A percentile compares a stretch with the other conserved stretches of the same genome.
phyloP scores from a whole-genome alignment of 1,140 invertebrate species.

The Zaprionus tsacasi region DNA sequence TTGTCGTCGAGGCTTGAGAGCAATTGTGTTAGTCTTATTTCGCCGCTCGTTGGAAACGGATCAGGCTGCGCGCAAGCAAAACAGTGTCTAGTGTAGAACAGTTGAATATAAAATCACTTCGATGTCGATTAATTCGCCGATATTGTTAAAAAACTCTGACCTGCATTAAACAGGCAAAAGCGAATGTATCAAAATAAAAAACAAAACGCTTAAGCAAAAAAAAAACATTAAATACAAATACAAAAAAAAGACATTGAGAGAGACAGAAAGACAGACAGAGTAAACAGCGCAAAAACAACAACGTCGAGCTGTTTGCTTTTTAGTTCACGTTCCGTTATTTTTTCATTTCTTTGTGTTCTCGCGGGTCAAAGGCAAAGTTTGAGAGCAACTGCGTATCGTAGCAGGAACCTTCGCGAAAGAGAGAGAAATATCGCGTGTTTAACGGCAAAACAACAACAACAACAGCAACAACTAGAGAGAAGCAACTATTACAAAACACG shows the following conservation, averaged over 20 bases:
- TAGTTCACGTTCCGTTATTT: conserved; percentile 73
- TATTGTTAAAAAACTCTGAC: conserved; percentile 80
- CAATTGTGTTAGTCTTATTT: conserved; percentile 51
- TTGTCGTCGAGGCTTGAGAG: neutral
- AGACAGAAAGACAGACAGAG: conserved; percentile 16
- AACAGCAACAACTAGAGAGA: neutral
- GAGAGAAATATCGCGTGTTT: conserved; percentile 5
- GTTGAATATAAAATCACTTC: conserved; percentile 75
- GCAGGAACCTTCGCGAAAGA: neutral
- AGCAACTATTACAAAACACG: conserved; percentile 31
- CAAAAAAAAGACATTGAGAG: conserved; percentile 24
- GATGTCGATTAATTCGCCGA: conserved; percentile 84
- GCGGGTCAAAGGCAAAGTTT: conserved; percentile 42
- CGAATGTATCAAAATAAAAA: conserved; percentile 17
- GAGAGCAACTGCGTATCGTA: conserved; percentile 42
- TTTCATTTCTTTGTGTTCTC: conserved; percentile 69
- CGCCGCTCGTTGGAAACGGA: conserved; percentile 53
- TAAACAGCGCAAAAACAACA: conserved; percentile 26
- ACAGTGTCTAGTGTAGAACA: conserved; percentile 51
- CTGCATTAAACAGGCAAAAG: conserved; percentile 83
- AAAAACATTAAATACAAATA: conserved; percentile 9
- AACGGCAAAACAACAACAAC: neutral
- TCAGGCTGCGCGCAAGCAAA: conserved; percentile 16
- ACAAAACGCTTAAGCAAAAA: conserved; percentile 1
- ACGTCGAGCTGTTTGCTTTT: conserved; percentile 69